Evolutionary conservation across 2,888 invertebrate species (phyloP), one percentile per base, ranked within the genome.

Genomic region (Spatulosminthurus flaviceps): DNA sequence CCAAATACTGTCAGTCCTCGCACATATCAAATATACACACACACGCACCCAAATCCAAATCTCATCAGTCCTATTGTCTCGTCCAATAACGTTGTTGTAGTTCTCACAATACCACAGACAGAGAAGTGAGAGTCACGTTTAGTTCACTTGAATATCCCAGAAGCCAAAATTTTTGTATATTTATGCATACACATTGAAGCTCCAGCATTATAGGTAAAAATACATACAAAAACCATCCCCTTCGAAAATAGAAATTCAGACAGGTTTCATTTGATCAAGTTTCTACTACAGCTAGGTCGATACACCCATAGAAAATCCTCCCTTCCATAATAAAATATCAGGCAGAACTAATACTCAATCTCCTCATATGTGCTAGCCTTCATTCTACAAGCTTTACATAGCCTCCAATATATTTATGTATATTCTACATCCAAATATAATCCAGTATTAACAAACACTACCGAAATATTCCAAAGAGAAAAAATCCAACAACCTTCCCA

Each of bases 21-120:
- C 51, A n/a, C 51, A 13, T 16, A 13, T n/a, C 51, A 51, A 2
- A 16, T 51, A 51, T 16, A n/a, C 16, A 51, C 19, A 51, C 16
- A 51, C 51, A 51, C 51, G 51, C 51, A 51, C 51, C 51, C 51
- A 51, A 51, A 51, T 51, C 51, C 51, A 51, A 51, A 51, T 51
- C 51, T 51, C 51, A 51, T 51, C 51, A 51, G 51, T n/a, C n/a
- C 51, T n/a, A 51, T 51, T 51, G 51, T 51, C 51, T 51, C 51
- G 19, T 51, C 5, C 16, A 34, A 34, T n/a, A n/a, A 51, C 51
- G 51, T n/a, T 4, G 51, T n/a, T 51, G 9, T 19, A 4, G 9
- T 4, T 34, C 34, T 7, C 5, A 7, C 34, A 51, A 16, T 51
- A 51, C 51, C 51, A 51, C 16, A 51, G n/a, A 13, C 51, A n/a